Percentiles rank a stretch among this genome's conserved stretches.
These are phyloP conservation scores for Sebastes minor DNA, from an alignment of 2,797 vertebrate species.

Conservation along the genomic window DNA sequence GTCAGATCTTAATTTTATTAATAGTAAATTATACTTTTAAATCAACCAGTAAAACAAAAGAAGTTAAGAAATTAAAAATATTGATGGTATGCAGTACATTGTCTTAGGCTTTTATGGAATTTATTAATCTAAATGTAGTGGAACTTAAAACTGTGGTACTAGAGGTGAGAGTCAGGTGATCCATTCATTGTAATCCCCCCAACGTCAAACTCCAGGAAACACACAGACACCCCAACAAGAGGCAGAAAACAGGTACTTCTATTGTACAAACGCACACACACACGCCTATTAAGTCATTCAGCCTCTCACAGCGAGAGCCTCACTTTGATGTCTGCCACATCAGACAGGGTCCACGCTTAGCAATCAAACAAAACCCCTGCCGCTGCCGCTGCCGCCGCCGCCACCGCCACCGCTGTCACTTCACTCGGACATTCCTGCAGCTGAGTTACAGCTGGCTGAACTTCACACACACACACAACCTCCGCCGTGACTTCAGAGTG, in stretches of 20 bases:
- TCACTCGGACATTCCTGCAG: slow-evolving; percentile 63
- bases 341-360: slow-evolving; percentile 41
- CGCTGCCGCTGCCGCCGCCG: background rate
- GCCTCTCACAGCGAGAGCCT: slow-evolving; percentile 29
- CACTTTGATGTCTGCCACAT: slow-evolving; percentile 66
- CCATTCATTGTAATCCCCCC: background rate
- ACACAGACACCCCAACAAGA: background rate
- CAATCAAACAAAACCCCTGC: slow-evolving; percentile 52
- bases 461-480: background rate
- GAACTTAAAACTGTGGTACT: background rate
- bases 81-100: background rate
- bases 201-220: background rate
- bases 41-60: background rate
- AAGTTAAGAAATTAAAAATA: no score
- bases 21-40: background rate
- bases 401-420: slow-evolving; percentile 35
- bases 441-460: slow-evolving; percentile 44
- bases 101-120: background rate
- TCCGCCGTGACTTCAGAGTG: background rate
- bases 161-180: background rate
- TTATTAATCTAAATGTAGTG: background rate
- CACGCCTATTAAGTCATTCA: slow-evolving; percentile 26
- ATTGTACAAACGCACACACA: slow-evolving; percentile 11
- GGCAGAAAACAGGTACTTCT: slow-evolving; percentile 31
- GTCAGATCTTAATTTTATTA: background rate